Percentiles rank a stretch among this genome's conserved stretches.
phyloP scores from a whole-genome alignment of 2,888 invertebrate genomes.

The Eudemis profundana region DNA sequence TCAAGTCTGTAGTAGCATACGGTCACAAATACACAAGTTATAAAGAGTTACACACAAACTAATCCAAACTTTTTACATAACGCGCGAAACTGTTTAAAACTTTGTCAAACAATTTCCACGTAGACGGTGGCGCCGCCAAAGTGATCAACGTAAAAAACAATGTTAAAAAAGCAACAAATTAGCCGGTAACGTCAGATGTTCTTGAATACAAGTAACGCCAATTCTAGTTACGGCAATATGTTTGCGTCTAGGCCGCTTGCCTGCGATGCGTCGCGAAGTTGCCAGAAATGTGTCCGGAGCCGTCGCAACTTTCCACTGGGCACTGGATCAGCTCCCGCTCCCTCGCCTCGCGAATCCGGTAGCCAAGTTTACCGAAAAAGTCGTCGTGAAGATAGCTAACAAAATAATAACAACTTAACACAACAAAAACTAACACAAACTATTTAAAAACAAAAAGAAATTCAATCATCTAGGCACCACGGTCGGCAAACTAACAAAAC shows the following conservation, averaged over 20 bases:
- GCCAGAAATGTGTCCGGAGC: slow-evolving; percentile 94
- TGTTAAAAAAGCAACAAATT: slow-evolving; percentile 62
- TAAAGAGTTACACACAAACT: slow-evolving; percentile 1
- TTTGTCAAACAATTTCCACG: slow-evolving; percentile 8
- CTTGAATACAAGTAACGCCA: slow-evolving; percentile 88
- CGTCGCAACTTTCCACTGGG: slow-evolving; percentile 92
- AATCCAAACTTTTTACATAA: slow-evolving; percentile 5
- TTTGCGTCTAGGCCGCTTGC: slow-evolving; percentile 82
- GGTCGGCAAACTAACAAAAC: slow-evolving; percentile 40
- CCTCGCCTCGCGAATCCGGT: slow-evolving; percentile 86
- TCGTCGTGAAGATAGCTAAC: slow-evolving; percentile 73
- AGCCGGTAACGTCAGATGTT: slow-evolving; percentile 88
- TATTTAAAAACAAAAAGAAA: slow-evolving; percentile 49
- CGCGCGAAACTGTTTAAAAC: slow-evolving; percentile 33
- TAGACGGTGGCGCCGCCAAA: slow-evolving; percentile 25
- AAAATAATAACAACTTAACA: slow-evolving; percentile 53
- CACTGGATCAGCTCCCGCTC: slow-evolving; percentile 91
- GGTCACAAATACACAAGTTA: background rate
- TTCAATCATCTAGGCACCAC: slow-evolving; percentile 45
- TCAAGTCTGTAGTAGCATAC: background rate
- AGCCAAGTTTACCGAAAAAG: slow-evolving; percentile 73
- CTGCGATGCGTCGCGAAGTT: slow-evolving; percentile 96
- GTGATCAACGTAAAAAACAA: slow-evolving; percentile 14
- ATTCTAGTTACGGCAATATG: slow-evolving; percentile 81
- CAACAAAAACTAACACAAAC: slow-evolving; percentile 49